Evolutionary conservation across 2,797 vertebrate species (phyloP).

Genomic region (Myiotriccus ornatus): DNA sequence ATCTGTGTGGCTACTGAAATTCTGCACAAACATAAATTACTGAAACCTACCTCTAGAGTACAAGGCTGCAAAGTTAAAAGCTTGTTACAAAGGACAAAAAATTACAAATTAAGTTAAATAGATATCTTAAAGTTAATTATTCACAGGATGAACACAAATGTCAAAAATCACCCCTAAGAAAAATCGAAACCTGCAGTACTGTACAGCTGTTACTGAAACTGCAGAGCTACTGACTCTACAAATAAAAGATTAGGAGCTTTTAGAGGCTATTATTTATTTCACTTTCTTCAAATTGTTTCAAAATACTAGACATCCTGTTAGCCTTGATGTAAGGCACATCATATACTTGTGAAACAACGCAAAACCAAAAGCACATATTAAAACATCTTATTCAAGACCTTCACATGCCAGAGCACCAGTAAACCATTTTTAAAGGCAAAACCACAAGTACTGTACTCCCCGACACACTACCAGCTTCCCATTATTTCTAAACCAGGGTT

Average conservation of each 20-base stretch:
- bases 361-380: neutral
- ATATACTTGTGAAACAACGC: neutral
- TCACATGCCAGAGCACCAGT: neutral
- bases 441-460: neutral
- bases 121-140: neutral
- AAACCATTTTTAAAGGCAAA: neutral
- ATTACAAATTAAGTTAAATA: neutral
- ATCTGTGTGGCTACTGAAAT: neutral
- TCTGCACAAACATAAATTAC: neutral
- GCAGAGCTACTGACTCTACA: neutral
- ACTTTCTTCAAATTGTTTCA: neutral
- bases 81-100: neutral
- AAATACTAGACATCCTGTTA: neutral
- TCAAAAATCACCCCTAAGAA: neutral
- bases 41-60: neutral
- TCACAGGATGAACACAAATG: neutral
- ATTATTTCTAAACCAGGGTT: neutral
- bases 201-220: neutral
- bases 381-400: neutral
- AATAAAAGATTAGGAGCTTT: neutral
- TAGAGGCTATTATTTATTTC: neutral
- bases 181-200: neutral
- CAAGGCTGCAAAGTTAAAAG: neutral
- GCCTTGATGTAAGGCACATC: neutral
- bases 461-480: neutral